phyloP scores from a whole-genome alignment of 2,888 invertebrate genomes.

The Disparrhopalites patrizii region DNA sequence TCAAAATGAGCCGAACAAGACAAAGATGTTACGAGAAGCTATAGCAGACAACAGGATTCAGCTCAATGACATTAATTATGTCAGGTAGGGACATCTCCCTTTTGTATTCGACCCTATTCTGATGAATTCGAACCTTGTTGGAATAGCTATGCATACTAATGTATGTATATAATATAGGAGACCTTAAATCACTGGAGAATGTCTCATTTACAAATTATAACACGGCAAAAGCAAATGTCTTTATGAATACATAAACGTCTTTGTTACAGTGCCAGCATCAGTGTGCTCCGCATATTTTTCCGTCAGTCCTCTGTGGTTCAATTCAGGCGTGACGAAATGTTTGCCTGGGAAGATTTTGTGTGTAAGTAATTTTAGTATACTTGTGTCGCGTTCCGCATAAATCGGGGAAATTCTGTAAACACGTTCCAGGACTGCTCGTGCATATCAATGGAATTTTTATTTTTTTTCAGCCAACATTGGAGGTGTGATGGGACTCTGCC shows the following conservation, averaged over 20 bases:
- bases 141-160: neutral
- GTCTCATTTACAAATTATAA: too few relatives aligned
- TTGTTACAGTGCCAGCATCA: constrained; percentile 43
- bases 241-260: too few relatives aligned
- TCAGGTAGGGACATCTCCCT: constrained; percentile 26
- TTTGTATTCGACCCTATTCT: neutral
- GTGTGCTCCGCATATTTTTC: constrained; percentile 43
- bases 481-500: constrained; percentile 42
- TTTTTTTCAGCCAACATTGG: constrained; percentile 38
- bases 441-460: too few relatives aligned
- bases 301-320: constrained; percentile 45
- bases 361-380: constrained; percentile 28
- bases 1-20: constrained; percentile 44
- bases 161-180: too few relatives aligned
- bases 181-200: too few relatives aligned
- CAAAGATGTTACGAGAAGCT: constrained; percentile 46
- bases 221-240: too few relatives aligned
- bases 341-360: constrained; percentile 48
- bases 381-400: neutral
- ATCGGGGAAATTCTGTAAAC: neutral
- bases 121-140: neutral
- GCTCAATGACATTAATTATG: constrained; percentile 44
- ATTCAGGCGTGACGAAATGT: constrained; percentile 46
- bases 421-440: too few relatives aligned
- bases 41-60: constrained; percentile 37